Evolutionary conservation across 2,888 invertebrate genomes (phyloP).

Genomic region (Trichopoda pennipes): DNA sequence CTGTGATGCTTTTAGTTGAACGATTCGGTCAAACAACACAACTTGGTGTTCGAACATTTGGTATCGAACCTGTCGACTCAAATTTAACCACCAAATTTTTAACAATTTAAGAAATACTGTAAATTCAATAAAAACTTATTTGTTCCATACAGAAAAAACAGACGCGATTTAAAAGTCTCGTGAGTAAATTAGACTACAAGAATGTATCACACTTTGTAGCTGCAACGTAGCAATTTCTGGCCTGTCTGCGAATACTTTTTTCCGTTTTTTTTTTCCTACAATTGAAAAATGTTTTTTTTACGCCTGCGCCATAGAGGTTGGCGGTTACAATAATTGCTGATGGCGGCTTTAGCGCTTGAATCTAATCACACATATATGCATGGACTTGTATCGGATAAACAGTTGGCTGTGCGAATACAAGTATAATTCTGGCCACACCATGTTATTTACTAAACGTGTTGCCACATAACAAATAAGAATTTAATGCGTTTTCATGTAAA

Average conservation of each 20-base stretch:
- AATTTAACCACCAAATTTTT: too few relatives aligned
- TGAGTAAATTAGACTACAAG: conserved; percentile 59
- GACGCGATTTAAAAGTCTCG: conserved; percentile 33
- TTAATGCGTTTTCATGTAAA: conserved; percentile 74
- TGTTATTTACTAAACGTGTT: conserved; percentile 70
- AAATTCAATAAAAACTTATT: conserved; percentile 14
- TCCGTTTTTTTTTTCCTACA: conserved; percentile 50
- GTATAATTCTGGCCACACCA: conserved; percentile 64
- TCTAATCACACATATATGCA: conserved; percentile 32
- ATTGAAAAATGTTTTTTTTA: conserved; percentile 72
- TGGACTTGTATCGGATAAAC: conserved; percentile 5
- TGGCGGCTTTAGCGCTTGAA: conserved; percentile 54
- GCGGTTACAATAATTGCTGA: conserved; percentile 45
- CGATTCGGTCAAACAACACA: too few relatives aligned
- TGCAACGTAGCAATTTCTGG: conserved; percentile 31
- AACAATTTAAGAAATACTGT: conserved; percentile 23
- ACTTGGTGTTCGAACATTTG: too few relatives aligned
- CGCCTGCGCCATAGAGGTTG: conserved; percentile 66
- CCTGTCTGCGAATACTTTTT: not conserved
- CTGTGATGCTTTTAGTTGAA: too few relatives aligned
- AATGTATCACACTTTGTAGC: conserved; percentile 35
- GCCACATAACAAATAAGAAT: conserved; percentile 75
- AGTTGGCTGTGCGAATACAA: not conserved
- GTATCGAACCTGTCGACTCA: too few relatives aligned
- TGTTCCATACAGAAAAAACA: conserved; percentile 18